Evolutionary conservation across 64 coral and sea anemone genomes (phyloP).

Genomic region (Anthopleura sola): DNA sequence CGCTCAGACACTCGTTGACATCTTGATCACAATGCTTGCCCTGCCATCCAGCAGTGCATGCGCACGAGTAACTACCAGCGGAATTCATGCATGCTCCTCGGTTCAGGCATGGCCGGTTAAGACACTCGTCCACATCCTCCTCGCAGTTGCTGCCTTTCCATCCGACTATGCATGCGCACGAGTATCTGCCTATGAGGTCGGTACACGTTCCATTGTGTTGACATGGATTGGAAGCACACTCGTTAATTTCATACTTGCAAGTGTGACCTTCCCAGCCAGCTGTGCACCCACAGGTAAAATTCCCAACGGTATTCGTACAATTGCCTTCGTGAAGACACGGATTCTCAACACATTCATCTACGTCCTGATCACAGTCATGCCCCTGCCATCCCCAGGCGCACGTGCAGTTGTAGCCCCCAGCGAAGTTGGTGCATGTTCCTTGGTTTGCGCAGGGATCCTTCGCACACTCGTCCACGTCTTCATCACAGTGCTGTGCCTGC

Average conservation of each 20-base stretch:
- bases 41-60: slow-evolving; percentile 40
- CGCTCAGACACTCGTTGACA: slow-evolving; percentile 39
- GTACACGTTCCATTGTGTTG: slow-evolving; percentile 42
- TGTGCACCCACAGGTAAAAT: neutral
- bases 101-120: slow-evolving; percentile 58
- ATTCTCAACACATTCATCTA: slow-evolving; percentile 11
- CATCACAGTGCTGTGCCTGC: slow-evolving; percentile 12
- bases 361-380: neutral
- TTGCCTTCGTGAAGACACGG: neutral
- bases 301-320: neutral
- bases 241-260: slow-evolving; percentile 1
- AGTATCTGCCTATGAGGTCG: slow-evolving; percentile 40
- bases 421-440: neutral
- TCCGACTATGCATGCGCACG: slow-evolving; percentile 47
- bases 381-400: neutral
- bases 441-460: neutral
- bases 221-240: slow-evolving; percentile 26
- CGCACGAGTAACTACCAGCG: slow-evolving; percentile 58
- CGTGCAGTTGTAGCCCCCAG: neutral
- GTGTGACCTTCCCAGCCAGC: neutral
- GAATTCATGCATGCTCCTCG: slow-evolving; percentile 55
- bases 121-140: slow-evolving; percentile 61
- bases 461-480: neutral
- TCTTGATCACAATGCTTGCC: slow-evolving; percentile 45
- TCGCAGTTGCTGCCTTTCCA: slow-evolving; percentile 48